Evolutionary conservation across 2,888 invertebrate species (phyloP).

Genomic region (Tortricodes alternella): DNA sequence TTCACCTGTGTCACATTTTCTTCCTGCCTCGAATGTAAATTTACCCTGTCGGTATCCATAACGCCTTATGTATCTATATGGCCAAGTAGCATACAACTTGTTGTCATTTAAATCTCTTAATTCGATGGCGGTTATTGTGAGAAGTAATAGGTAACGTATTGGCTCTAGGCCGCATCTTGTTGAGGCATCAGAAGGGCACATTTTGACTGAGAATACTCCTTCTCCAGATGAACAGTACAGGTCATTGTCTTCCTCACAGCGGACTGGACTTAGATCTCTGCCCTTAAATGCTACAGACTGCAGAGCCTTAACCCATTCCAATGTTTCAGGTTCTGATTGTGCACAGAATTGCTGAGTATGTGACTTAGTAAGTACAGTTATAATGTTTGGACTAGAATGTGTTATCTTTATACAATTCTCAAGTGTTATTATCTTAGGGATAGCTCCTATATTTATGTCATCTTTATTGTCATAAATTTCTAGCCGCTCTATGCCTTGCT

Average conservation of each 20-base stretch:
- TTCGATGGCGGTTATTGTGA: conserved; percentile 90
- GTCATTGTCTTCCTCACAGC: conserved; percentile 93
- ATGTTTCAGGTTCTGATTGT: conserved; percentile 85
- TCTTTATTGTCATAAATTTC: conserved; percentile 93
- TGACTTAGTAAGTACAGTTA: conserved; percentile 89
- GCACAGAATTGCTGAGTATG: conserved; percentile 84
- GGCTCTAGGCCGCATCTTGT: conserved; percentile 88
- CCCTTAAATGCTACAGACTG: conserved; percentile 92
- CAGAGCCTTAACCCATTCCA: conserved; percentile 90
- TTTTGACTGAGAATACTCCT: conserved; percentile 90
- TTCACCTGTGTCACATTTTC: conserved; percentile 93
- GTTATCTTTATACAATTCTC: conserved; percentile 95
- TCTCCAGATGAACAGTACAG: conserved; percentile 93
- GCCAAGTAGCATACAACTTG: conserved; percentile 89
- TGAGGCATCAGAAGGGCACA: conserved; percentile 90
- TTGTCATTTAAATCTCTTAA: conserved; percentile 85
- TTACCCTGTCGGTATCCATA: conserved; percentile 94
- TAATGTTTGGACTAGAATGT: conserved; percentile 84
- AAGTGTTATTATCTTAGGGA: conserved; percentile 90
- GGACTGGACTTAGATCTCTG: conserved; percentile 80
- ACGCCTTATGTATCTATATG: conserved; percentile 90
- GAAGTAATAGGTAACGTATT: conserved; percentile 87
- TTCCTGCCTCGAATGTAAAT: conserved; percentile 94
- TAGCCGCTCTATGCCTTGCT: conserved; percentile 91
- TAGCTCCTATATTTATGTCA: conserved; percentile 83